Conservation (phyloP, 1,140 invertebrate species). For the Heliconius eleuchia region DNA sequence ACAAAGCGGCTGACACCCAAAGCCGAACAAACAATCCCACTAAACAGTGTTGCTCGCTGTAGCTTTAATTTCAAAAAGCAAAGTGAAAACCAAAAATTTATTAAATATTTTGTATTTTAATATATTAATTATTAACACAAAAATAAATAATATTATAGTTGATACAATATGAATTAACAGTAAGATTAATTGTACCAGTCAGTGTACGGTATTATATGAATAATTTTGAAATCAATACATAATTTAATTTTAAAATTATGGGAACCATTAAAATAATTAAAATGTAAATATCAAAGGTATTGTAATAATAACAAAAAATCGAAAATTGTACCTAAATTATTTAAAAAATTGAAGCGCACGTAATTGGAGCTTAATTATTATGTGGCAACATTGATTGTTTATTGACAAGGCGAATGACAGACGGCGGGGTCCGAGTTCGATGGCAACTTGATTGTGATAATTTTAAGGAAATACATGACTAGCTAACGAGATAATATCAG, state of each 20-base stretch:
- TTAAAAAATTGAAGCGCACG: not conserved
- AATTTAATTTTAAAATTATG: too few species aligned
- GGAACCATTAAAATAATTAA: too few species aligned
- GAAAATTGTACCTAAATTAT: too few species aligned
- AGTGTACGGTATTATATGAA: too few species aligned
- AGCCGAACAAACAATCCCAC: constrained; percentile 76
- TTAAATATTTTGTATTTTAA: not conserved
- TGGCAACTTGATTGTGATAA: constrained; percentile 66
- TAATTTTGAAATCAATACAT: too few species aligned
- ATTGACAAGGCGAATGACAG: constrained; percentile 78
- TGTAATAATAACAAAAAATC: too few species aligned
- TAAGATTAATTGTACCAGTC: too few species aligned
- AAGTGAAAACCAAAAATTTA: not conserved
- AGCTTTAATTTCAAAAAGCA: not conserved
- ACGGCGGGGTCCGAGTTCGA: constrained; percentile 72
- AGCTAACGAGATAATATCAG: constrained; percentile 60
- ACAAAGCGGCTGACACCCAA: constrained; percentile 75
- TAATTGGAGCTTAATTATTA: not conserved
- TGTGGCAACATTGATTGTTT: constrained; percentile 71
- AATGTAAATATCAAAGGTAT: too few species aligned
- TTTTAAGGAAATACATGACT: constrained; percentile 70
- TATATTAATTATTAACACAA: too few species aligned
- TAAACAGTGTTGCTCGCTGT: constrained; percentile 51
- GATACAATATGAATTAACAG: too few species aligned
- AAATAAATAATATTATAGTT: too few species aligned